A percentile compares a stretch with the other conserved stretches of the same genome.
Evolutionary conservation across 2,113 vertebrate genomes (phyloP).

Genomic region (Phaethon lepturus): DNA sequence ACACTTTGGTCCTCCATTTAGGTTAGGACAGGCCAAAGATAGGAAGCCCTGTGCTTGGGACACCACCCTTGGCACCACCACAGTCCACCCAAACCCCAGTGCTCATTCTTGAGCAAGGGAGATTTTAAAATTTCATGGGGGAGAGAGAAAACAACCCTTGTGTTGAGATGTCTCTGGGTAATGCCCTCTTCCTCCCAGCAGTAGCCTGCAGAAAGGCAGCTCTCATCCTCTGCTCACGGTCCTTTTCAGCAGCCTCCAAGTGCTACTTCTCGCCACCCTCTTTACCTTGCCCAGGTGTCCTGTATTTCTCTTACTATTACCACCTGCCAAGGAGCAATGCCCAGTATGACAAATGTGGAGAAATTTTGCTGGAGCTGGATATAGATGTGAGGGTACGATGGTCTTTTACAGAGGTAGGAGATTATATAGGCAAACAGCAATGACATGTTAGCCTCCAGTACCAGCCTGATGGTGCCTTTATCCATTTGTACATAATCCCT

Average conservation of each 20-base stretch:
- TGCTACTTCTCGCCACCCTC: neutral
- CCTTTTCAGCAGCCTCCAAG: neutral
- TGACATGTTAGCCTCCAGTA: neutral
- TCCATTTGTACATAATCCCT: neutral
- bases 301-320: neutral
- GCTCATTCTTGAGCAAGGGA: neutral
- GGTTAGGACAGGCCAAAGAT: neutral
- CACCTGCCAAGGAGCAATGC: neutral
- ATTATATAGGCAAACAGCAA: neutral
- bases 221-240: neutral
- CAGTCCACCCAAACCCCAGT: fast-evolving
- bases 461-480: neutral
- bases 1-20: neutral
- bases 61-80: neutral
- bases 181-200: neutral
- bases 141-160: fast-evolving
- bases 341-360: neutral
- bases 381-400: neutral
- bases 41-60: neutral
- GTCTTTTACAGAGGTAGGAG: neutral
- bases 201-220: neutral
- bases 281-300: neutral
- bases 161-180: neutral
- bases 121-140: neutral
- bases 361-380: neutral